Conservation (phyloP, 2,888 invertebrate species). For the Mythimna loreyi region DNA sequence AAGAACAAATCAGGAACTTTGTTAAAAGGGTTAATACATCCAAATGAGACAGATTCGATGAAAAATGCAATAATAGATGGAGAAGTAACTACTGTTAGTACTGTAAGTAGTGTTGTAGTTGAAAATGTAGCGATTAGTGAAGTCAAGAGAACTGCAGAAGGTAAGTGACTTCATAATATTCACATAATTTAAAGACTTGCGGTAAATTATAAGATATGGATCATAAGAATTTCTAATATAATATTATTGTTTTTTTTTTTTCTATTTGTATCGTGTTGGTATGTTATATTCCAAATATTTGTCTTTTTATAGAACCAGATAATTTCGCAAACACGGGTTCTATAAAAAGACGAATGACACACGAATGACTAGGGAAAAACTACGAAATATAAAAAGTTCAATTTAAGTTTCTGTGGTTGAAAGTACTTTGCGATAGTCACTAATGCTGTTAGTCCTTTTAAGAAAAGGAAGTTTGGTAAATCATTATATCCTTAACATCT, state of each 20-base stretch:
- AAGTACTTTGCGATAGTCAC: slow-evolving; percentile 3
- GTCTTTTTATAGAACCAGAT: background rate
- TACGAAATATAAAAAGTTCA: background rate
- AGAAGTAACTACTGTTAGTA: background rate
- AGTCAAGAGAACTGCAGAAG: slow-evolving; percentile 8
- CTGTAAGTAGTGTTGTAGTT: background rate
- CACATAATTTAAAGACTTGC: background rate
- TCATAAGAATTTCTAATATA: too few relatives aligned
- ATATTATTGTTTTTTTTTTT: too few relatives aligned
- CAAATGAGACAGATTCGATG: background rate
- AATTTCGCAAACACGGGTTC: too few relatives aligned
- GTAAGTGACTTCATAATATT: background rate
- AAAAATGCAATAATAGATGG: background rate
- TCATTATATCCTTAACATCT: too few relatives aligned
- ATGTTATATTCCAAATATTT: background rate
- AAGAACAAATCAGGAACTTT: background rate
- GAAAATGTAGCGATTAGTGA: background rate
- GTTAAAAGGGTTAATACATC: background rate
- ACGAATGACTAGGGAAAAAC: background rate
- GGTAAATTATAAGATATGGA: too few relatives aligned
- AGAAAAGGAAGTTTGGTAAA: background rate
- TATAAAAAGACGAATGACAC: too few relatives aligned
- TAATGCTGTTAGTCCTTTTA: background rate
- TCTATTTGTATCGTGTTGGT: too few relatives aligned
- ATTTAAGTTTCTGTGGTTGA: background rate